phyloP scores from a whole-genome alignment of 2,888 invertebrate genomes.

The Malthinus seriepunctatus region DNA sequence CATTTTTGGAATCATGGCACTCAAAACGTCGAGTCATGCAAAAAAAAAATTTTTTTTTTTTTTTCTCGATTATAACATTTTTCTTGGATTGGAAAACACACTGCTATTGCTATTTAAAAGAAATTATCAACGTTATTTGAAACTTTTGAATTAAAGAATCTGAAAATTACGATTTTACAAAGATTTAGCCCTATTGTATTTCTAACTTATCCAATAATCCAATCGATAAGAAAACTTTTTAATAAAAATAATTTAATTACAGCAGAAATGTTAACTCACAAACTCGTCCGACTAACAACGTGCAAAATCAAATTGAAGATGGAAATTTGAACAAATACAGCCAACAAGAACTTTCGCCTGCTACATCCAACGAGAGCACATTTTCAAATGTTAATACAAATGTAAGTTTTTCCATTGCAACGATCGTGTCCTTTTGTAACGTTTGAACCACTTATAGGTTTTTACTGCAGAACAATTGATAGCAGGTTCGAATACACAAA shows the following conservation, averaged over 20 bases:
- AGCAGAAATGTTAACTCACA: slow-evolving; percentile 6
- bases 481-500: slow-evolving; percentile 54
- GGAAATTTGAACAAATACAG: slow-evolving; percentile 14
- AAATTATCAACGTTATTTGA: too few species aligned
- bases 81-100: too few species aligned
- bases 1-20: too few species aligned
- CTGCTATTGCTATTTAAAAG: too few species aligned
- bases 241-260: slow-evolving; percentile 1
- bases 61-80: too few species aligned
- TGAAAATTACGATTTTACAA: too few species aligned
- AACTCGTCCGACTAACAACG: slow-evolving; percentile 2
- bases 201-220: neutral
- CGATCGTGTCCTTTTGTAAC: neutral
- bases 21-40: too few species aligned
- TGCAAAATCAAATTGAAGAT: slow-evolving; percentile 20
- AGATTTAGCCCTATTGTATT: too few species aligned
- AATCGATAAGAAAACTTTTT: neutral
- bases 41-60: too few species aligned
- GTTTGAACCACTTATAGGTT: slow-evolving; percentile 1
- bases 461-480: slow-evolving; percentile 15
- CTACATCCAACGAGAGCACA: slow-evolving; percentile 16
- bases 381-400: slow-evolving; percentile 14
- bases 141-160: too few species aligned
- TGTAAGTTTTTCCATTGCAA: slow-evolving; percentile 8
- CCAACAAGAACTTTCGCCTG: slow-evolving; percentile 18